Conservation (phyloP, 1,140 invertebrate species). For the Anastrepha ludens region DNA sequence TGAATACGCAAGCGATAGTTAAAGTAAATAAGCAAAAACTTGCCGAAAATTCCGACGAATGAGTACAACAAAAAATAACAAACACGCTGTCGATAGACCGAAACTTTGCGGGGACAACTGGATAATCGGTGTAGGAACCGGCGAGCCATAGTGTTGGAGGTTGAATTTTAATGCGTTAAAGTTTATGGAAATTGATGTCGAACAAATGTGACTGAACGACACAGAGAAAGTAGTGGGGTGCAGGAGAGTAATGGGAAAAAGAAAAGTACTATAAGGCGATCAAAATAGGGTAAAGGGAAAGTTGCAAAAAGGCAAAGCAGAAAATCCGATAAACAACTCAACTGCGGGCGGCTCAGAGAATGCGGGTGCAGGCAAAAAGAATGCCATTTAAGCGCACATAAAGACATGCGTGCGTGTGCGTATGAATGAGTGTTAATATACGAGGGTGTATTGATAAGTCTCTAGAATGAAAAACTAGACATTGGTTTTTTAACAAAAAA, state of each 20-base stretch:
- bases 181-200: conserved; percentile 46
- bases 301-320: neutral
- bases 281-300: neutral
- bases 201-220: neutral
- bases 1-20: conserved; percentile 2
- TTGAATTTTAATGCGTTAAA: conserved; percentile 36
- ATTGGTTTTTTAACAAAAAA: too few species aligned
- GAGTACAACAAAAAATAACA: neutral
- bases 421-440: neutral
- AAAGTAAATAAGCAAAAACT: conserved; percentile 27
- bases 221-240: neutral
- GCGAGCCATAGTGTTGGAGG: neutral
- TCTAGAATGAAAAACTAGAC: too few species aligned
- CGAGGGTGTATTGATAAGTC: neutral
- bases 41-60: neutral
- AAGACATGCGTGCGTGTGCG: neutral
- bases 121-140: neutral
- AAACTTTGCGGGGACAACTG: neutral
- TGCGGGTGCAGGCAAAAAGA: neutral
- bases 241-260: too few species aligned
- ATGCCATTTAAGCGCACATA: too few species aligned
- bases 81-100: neutral
- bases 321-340: neutral
- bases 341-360: neutral
- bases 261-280: neutral